Evolutionary conservation across 2,888 invertebrate genomes (phyloP), one percentile per base, ranked within the genome.

Genomic region (Tenthredo distinguenda): DNA sequence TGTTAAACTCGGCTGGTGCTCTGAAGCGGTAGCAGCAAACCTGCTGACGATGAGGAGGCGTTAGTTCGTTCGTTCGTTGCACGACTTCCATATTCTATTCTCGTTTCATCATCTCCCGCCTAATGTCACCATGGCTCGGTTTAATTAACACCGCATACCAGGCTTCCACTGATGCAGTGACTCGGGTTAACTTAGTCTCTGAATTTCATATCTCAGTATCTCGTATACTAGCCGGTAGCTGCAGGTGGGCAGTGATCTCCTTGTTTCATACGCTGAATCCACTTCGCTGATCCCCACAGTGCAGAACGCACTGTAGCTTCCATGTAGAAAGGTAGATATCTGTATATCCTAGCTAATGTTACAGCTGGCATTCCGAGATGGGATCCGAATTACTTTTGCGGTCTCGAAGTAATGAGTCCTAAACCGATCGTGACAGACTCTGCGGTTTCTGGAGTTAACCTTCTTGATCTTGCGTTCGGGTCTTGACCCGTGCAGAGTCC

Each of bases 111-210:
- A 79, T 79, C 34, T 34, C n/a, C 58, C 79, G 79, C 74, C 58
- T 76, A 26, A 76, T 84, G 74, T 84, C 84, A 84, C 74, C 84
- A 74, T 43, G 74, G 7, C 55, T 55, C n/a, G 87, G 89, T 89
- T 89, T 90, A 91, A 91, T 91, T 91, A 91, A 90, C 89, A 87
- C 87, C 88, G 89, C 90, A 89, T 90, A 89, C 90, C 90, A 87
- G 84, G 4, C n/a, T 74, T 43, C 15, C 21, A 18, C 31, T 62
- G 40, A 43, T 74, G n/a, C 74, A 40, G n/a, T 21, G n/a, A n/a
- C 37, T 21, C 43, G n/a, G n/a, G 5, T 43, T 40, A 74, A 43
- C 4, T 74, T 7, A 43, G n/a, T 37, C 37, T 74, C 31, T 43
- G 74, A 43, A 74, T 74, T 43, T 34, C 68, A 68, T 68, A 26